These are phyloP conservation scores for Trichogramma pretiosum DNA, from an alignment of 1,140 invertebrate genomes.

Conservation along the genomic window DNA sequence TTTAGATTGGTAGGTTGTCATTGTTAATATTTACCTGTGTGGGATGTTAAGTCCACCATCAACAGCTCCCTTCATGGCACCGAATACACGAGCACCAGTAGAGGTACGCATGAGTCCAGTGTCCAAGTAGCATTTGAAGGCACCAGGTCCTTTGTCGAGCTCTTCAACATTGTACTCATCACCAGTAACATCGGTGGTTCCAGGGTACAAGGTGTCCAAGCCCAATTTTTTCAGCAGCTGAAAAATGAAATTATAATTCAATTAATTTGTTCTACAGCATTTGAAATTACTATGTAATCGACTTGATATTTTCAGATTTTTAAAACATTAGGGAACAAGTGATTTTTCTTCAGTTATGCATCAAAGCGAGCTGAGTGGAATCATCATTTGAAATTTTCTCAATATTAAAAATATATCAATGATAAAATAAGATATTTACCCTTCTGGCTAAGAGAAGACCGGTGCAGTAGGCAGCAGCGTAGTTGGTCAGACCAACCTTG, in stretches of 20 bases:
- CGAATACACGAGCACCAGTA: conserved; percentile 95
- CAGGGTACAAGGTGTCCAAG: conserved; percentile 84
- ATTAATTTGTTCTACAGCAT: no score
- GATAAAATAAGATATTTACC: conserved; percentile 45
- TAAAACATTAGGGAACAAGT: conserved; percentile 36
- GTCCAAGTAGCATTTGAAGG: conserved; percentile 95
- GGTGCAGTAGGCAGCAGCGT: conserved; percentile 97
- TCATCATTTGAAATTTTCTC: conserved; percentile 35
- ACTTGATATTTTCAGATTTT: no score
- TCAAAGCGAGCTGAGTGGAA: conserved; percentile 42
- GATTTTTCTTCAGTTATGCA: conserved; percentile 36
- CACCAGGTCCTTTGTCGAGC: conserved; percentile 84
- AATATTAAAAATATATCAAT: conserved; percentile 2
- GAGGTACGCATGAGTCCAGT: conserved; percentile 93
- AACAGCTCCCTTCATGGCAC: conserved; percentile 97
- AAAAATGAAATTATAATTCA: no score
- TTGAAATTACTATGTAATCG: no score
- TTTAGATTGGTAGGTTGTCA: no score
- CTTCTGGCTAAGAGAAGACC: conserved; percentile 93
- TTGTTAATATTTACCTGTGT: conserved; percentile 72
- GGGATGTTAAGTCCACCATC: conserved; percentile 98
- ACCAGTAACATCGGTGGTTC: conserved; percentile 82
- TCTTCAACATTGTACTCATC: conserved; percentile 94
- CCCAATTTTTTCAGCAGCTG: conserved; percentile 85
- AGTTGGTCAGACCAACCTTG: conserved; percentile 97